phyloP scores from a whole-genome alignment of 2,797 vertebrate genomes.

The Gouania willdenowi region DNA sequence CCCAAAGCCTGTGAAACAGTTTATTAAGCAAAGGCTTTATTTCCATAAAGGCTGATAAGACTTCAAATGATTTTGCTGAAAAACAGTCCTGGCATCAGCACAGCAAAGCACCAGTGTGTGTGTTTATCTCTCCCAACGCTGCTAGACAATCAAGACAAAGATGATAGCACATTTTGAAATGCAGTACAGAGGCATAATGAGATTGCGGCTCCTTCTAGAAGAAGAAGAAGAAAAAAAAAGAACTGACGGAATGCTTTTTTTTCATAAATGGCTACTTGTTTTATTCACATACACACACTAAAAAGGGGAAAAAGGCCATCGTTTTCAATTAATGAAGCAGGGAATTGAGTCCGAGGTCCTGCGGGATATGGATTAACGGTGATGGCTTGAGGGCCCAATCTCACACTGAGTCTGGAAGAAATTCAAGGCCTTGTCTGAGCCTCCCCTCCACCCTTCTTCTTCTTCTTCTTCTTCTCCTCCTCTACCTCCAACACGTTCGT shows the following conservation, averaged over 20 bases:
- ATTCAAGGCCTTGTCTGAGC: constrained; percentile 75
- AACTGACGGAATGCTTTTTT: constrained; percentile 62
- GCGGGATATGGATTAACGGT: constrained; percentile 93
- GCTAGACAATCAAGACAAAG: constrained; percentile 67
- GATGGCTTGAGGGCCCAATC: constrained; percentile 87
- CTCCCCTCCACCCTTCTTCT: neutral
- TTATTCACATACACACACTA: constrained; percentile 56
- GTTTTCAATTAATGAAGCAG: constrained; percentile 99
- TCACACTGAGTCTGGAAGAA: constrained; percentile 63
- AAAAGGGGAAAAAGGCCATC: constrained; percentile 69
- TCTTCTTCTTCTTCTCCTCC: neutral
- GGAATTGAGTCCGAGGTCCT: constrained; percentile 89
- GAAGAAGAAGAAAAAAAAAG: too few species aligned
- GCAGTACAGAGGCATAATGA: constrained; percentile 61
- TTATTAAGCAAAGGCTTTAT: constrained; percentile 71
- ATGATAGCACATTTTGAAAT: constrained; percentile 64
- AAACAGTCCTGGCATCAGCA: constrained; percentile 53
- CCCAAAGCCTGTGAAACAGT: constrained; percentile 61
- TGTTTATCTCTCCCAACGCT: constrained; percentile 59
- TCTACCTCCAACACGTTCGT: constrained; percentile 40
- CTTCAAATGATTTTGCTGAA: constrained; percentile 67
- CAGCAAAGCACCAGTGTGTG: constrained; percentile 43
- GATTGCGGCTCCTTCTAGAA: constrained; percentile 62
- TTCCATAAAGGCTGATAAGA: constrained; percentile 72
- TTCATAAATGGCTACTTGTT: constrained; percentile 52